phyloP scores from a whole-genome alignment of 2,113 vertebrate genomes.

The Herpetotheres cachinnans region DNA sequence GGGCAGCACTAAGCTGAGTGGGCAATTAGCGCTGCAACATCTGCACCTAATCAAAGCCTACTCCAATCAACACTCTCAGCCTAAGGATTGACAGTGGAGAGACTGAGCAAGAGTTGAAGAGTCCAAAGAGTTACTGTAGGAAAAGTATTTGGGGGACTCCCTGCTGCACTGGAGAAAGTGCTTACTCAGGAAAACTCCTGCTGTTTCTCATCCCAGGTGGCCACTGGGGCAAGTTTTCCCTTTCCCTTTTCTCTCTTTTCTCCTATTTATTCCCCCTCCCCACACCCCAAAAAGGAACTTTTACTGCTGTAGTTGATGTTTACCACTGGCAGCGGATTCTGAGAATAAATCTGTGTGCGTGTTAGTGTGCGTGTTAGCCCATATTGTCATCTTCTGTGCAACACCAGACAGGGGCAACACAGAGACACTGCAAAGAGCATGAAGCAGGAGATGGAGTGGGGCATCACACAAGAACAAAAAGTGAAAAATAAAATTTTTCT shows the following conservation, averaged over 20 bases:
- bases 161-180: background rate
- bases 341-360: background rate
- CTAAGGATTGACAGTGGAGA: fast-evolving
- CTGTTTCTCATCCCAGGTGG: background rate
- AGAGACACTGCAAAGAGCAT: background rate
- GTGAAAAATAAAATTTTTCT: background rate
- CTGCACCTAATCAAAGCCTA: background rate
- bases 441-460: background rate
- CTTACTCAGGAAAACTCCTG: background rate
- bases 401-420: fast-evolving
- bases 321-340: fast-evolving
- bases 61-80: background rate
- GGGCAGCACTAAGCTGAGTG: background rate
- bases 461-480: background rate
- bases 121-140: background rate
- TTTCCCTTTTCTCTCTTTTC: background rate
- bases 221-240: background rate
- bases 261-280: background rate
- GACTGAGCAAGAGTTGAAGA: background rate
- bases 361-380: background rate
- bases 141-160: background rate
- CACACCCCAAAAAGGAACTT: fast-evolving
- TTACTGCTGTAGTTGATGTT: background rate
- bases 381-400: background rate
- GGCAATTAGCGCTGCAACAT: background rate